phyloP scores from a whole-genome alignment of 2,888 invertebrate genomes.

The Cryptocheilus praepositus region DNA sequence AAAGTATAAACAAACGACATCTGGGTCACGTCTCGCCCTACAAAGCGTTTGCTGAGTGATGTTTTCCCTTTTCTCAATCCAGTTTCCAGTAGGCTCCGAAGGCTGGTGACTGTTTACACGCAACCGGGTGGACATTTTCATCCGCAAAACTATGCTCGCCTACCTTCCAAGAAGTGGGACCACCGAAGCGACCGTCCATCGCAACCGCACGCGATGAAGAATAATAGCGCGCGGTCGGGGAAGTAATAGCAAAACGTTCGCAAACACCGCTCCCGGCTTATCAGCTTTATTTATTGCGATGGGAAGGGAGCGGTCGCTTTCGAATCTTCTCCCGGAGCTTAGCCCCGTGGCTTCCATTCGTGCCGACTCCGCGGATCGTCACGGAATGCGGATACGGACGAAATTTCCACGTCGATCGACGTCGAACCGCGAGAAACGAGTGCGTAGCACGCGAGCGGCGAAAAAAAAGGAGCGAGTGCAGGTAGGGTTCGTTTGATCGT shows the following conservation, averaged over 20 bases:
- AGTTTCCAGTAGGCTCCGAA: no score
- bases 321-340: conserved; percentile 47
- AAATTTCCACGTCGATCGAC: conserved; percentile 34
- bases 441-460: conserved; percentile 10
- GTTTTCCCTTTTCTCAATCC: no score
- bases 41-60: no score
- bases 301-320: conserved; percentile 49
- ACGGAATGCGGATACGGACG: background rate
- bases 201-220: conserved; percentile 43
- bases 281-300: conserved; percentile 65
- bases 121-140: no score
- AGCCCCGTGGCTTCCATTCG: conserved; percentile 36
- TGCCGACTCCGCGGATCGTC: conserved; percentile 11
- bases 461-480: no score
- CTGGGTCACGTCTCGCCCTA: no score
- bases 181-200: conserved; percentile 33
- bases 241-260: conserved; percentile 61
- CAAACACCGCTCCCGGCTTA: conserved; percentile 59
- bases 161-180: no score
- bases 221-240: conserved; percentile 38
- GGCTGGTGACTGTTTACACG: no score
- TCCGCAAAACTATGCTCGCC: no score
- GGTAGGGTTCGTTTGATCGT: no score
- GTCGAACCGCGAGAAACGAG: conserved; percentile 26
- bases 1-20: no score